Evolutionary conservation across 2,797 vertebrate genomes (phyloP), one percentile per base, ranked within the genome.

Genomic region (Hypotaenidia okinawae): DNA sequence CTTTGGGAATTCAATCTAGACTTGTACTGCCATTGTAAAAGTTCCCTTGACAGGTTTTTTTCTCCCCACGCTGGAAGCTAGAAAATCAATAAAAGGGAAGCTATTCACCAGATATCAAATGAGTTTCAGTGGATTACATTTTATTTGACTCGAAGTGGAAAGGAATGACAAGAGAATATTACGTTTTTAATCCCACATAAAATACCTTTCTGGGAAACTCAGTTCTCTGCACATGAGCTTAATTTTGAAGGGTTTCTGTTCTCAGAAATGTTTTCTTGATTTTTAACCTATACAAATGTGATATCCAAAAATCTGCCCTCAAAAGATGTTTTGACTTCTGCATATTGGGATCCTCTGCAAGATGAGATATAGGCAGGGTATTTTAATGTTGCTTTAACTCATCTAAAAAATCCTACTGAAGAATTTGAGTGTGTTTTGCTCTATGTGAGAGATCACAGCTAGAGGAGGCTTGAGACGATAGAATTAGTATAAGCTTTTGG

Each of bases 121-220:
- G 68, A 91, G 41, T 85, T 96, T 93, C 76, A 63, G 68, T 89
- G 87, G 84, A 89, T 93, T 94, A 45, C 93, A 75, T 92, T 94
- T 95, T 90, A 94, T 93, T 94, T 94, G 67, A 83, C 68, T 88
- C 35, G 51, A 89, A 95, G 84, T 93, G 75, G 86, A 82, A 91
- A 96, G 70, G 61, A 96, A 95, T 93, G 78, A 90, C 91, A 96
- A 90, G 75, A 94, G 49, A 95, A 87, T 90, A 90, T 91, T 84
- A 70, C 15, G 33, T 72, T 93, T 95, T 94, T 92, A 96, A 96
- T 96, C 66, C 78, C 47, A 73, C 39, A 52, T 91, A 84, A 93
- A 97, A 84, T 83, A 52, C 49, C 25, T 82, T 90, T 93, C 77
- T 95, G 89, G 88, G 57, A 91, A 94, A 74, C 52, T 39, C 12